Base-by-base conservation (phyloP, 2,888 invertebrate genomes). In the Hipparchia sbordonii region DNA sequence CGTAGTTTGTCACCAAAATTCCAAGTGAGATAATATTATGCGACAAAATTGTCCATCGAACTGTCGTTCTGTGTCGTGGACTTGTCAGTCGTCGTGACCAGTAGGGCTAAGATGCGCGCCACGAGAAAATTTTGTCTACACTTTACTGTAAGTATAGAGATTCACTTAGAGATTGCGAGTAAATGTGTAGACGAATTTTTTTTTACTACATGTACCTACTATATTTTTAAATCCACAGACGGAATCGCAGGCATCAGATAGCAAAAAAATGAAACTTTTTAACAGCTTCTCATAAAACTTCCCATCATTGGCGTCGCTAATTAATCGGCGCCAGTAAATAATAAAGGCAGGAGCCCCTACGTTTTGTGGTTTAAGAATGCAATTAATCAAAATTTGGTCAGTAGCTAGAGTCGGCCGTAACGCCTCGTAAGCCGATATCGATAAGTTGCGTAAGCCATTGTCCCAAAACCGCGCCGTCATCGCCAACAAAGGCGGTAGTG, bases 371-470 rank as follows among this genome's bases (percentile, higher is more conserved):
- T 82, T 84, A 87, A 88, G 90, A 91, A 92, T 90, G 92, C 89
- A 89, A 93, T 93, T 92, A 92, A 93, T 93, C 93, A 92, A 92
- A 93, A 90, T 83, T 85, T 90, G 92, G 92, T 90, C 92, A 92
- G 93, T 92, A 93, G 93, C 93, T 85, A 86, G 87, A 87, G 87
- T 87, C 84, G 88, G 82, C 86, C 87, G 91, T 89, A 92, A 92
- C 93, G 93, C 92, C 90, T 92, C 92, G 92, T 92, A 91, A 92
- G 89, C 87, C 88, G 92, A 92, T 93, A 92, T 92, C 93, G 92
- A 93, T 93, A 93, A 92, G 87, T 93, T 93, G 93, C 91, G 92
- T 89, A 93, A 93, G 87, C 86, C 79, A 92, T 93, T 93, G 93
- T 93, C 84, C 84, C 84, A 81, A 89, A 92, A 88, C 86, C 89